Percentiles rank a stretch among this genome's conserved stretches.
Conservation (phyloP, 2,113 vertebrate genomes). For the Hippocampus comes region DNA sequence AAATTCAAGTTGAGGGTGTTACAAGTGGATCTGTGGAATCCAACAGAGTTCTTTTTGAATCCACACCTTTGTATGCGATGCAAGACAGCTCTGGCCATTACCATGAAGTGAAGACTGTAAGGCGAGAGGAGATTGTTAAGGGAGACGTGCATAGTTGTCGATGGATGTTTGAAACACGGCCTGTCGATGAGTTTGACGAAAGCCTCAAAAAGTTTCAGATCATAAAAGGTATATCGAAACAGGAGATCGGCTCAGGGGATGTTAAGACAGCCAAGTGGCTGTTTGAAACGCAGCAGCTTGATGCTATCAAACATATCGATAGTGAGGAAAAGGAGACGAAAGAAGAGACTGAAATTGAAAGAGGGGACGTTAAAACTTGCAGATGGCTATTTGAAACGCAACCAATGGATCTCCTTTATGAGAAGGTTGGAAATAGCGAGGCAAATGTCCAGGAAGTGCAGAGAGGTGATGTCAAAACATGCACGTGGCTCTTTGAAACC, state of each 20-base stretch:
- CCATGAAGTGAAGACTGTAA: conserved; percentile 86
- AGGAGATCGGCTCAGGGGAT: conserved; percentile 85
- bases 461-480: conserved; percentile 88
- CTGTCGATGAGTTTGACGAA: conserved; percentile 88
- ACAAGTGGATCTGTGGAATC: conserved; percentile 80
- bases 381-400: conserved; percentile 92
- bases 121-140: conserved; percentile 85
- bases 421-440: conserved; percentile 76
- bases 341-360: conserved; percentile 73
- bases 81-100: conserved; percentile 86
- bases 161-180: conserved; percentile 92
- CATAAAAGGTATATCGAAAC: conserved; percentile 89
- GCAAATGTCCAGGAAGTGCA: conserved; percentile 71
- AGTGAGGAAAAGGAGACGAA: conserved; percentile 68
- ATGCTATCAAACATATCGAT: conserved; percentile 79
- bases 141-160: conserved; percentile 85
- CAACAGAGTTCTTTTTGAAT: conserved; percentile 86
- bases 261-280: conserved; percentile 92
- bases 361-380: conserved; percentile 86
- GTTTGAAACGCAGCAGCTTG: conserved; percentile 89
- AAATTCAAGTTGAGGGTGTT: conserved; percentile 83
- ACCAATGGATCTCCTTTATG: conserved; percentile 86
- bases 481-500: conserved; percentile 90
- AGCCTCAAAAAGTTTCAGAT: conserved; percentile 84
- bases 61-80: conserved; percentile 84